Evolutionary conservation across 2,797 vertebrate species (phyloP), one percentile per base, ranked within the genome.

Genomic region (Artibeus lituratus): DNA sequence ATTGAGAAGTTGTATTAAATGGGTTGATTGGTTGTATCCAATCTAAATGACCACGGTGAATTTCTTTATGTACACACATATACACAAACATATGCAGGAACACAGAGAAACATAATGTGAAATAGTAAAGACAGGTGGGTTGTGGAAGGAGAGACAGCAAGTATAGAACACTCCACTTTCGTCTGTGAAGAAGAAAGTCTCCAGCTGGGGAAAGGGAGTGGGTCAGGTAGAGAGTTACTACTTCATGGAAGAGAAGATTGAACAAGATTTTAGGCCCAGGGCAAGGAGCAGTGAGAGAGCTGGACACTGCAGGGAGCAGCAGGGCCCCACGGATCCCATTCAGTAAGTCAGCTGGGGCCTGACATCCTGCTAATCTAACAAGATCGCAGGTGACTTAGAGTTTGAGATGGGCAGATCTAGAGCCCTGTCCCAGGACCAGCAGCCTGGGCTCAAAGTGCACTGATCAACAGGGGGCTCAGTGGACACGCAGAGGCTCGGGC

Each of bases 401-500:
- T 37, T 74, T 35, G 57, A 87, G 32, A 59, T 14, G 29, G 70
- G 19, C 19, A 35, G 80, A 24, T 42, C 22, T 21, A 57, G 21
- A 62, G 22, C 57, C 37, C 29, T 59, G 87, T 44, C n/a, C n/a
- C 2, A 42, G 26, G 19, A 7, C 21, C 47, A 29, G 29, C 44
- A 29, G 29, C 16, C 62, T 78, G 5, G 4, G 44, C 35, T 42
- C 39, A 42, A 42, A 42, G 39, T 42, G 39, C 39, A 42, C 39
- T 42, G 39, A 24, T 62, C 47, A 47, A 39, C 22, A 15, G 32
- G 22, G 16, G 77, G 15, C 37, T 39, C 14, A 22, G 49, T 39
- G 32, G 37, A 84, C 57, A 51, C 0, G 3, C 8, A 65, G 53
- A 19, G 0, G 0, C 15, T n/a, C 39, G 24, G 73, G 4, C 6